Evolutionary conservation across 2,888 invertebrate species (phyloP).

Genomic region (Beris morrisii): DNA sequence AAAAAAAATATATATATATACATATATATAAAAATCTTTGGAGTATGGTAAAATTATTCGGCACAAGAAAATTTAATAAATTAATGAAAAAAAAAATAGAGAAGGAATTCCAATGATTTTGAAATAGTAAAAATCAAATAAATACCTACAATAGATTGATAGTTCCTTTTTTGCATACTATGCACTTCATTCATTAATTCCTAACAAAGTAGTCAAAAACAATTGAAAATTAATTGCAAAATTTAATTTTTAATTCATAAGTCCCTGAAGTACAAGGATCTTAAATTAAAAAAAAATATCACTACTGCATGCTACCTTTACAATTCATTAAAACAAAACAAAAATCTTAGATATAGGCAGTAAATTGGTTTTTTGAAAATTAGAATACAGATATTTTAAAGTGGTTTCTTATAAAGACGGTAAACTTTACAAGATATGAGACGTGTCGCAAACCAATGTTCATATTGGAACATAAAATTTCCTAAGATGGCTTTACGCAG

Average conservation of each 20-base stretch:
- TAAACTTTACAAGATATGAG: too few species aligned
- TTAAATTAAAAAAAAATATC: background rate
- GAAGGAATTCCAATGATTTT: slow-evolving; percentile 22
- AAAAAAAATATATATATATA: too few species aligned
- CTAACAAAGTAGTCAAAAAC: background rate
- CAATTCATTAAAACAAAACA: slow-evolving; percentile 4
- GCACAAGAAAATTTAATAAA: background rate
- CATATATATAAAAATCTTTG: slow-evolving; percentile 5
- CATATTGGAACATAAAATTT: too few species aligned
- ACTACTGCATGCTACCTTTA: slow-evolving; percentile 27
- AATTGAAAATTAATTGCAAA: background rate
- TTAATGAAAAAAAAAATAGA: background rate
- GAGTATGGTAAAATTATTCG: slow-evolving; percentile 11
- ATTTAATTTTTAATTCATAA: background rate
- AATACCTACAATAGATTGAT: too few species aligned
- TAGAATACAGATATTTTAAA: background rate
- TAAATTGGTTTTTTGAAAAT: slow-evolving; percentile 1
- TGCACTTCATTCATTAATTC: background rate
- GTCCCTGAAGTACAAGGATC: background rate
- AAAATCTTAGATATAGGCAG: background rate
- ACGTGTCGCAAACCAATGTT: too few species aligned
- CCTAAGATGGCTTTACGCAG: too few species aligned
- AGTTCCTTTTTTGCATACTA: background rate
- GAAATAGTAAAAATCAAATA: background rate
- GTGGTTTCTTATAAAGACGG: background rate